Evolutionary conservation across 2,797 vertebrate genomes (phyloP), one percentile per base, ranked within the genome.

Genomic region (Acanthornis magna): DNA sequence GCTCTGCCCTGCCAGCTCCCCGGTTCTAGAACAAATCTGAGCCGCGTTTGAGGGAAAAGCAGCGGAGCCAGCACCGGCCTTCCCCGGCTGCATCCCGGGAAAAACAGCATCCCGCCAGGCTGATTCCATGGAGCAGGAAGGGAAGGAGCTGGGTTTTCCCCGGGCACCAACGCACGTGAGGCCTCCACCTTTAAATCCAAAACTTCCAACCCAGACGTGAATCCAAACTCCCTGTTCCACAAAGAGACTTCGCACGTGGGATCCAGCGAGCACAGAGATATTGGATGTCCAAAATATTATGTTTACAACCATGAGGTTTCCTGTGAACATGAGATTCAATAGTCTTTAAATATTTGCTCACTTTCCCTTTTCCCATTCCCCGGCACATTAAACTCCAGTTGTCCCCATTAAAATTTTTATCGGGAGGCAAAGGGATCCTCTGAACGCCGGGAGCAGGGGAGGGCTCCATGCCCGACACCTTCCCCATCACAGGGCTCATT

Each of bases 331-430:
- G 72, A 89, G 94, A 94, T 83, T 85, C 95, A 45, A 66, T 23
- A 30, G 63, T 63, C 91, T 88, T 88, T 40, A 92, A 96, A 89
- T 93, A 96, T 97, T 97, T 96, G 92, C 78, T 95, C 89, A 15
- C 85, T 92, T 89, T 54, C 87, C 94, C 91, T 94, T 85, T 67
- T 85, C 84, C 91, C 83, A 22, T 57, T 93, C 87, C 93, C 76
- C 63, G 62, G 87, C 91, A 89, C 36, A 40, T 82, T 71, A 23
- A 94, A 91, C 71, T 90, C 77, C 17, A 13, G 60, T 48, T 25
- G 78, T 88, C 91, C 86, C 73, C 30, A 17, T 17, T 40, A 65
- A 27, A 90, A 70, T 61, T 67, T 71, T 1, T 57, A 55, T 7
- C 0, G 0, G 54, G 63, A 90, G 73, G 30, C 50, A 79, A 74